phyloP scores from a whole-genome alignment of 2,888 invertebrate genomes.

The Diaphora mendica region DNA sequence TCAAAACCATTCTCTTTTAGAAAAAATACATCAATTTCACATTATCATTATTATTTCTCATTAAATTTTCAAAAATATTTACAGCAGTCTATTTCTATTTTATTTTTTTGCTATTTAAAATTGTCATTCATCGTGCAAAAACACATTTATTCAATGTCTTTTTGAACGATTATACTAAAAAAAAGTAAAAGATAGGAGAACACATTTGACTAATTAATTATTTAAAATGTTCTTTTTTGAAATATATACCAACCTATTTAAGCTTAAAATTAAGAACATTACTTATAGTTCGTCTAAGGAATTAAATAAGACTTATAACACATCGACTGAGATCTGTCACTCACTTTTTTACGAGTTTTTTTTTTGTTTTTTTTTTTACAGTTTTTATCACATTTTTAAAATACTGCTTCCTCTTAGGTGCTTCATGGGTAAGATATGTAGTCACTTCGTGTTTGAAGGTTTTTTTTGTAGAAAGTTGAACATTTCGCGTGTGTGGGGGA shows the following conservation, averaged over 20 bases:
- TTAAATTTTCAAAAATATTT: conserved; percentile 64
- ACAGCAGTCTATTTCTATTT: conserved; percentile 67
- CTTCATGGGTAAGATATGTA: conserved; percentile 60
- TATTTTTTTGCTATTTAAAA: conserved; percentile 49
- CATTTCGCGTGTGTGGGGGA: conserved; percentile 45
- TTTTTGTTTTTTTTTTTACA: conserved; percentile 70
- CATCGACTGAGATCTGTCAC: conserved; percentile 84
- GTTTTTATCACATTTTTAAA: conserved; percentile 83
- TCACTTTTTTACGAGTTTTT: conserved; percentile 77
- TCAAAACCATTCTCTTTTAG: conserved; percentile 63
- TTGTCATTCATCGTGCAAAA: conserved; percentile 45
- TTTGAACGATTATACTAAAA: conserved; percentile 29
- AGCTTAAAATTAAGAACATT: conserved; percentile 58
- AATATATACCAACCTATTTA: conserved; percentile 53
- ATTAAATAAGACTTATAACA: conserved; percentile 75
- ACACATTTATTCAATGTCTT: conserved; percentile 29
- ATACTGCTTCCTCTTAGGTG: conserved; percentile 75
- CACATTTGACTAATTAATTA: conserved; percentile 66
- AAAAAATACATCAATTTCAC: conserved; percentile 70
- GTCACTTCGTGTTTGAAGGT: conserved; percentile 41
- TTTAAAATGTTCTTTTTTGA: conserved; percentile 40
- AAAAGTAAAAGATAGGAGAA: conserved; percentile 53
- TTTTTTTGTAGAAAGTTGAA: conserved; percentile 47
- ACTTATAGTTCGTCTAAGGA: conserved; percentile 69
- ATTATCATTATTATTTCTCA: conserved; percentile 48